phyloP scores from a whole-genome alignment of 2,888 invertebrate species.

The Ephialtes manifestator region DNA sequence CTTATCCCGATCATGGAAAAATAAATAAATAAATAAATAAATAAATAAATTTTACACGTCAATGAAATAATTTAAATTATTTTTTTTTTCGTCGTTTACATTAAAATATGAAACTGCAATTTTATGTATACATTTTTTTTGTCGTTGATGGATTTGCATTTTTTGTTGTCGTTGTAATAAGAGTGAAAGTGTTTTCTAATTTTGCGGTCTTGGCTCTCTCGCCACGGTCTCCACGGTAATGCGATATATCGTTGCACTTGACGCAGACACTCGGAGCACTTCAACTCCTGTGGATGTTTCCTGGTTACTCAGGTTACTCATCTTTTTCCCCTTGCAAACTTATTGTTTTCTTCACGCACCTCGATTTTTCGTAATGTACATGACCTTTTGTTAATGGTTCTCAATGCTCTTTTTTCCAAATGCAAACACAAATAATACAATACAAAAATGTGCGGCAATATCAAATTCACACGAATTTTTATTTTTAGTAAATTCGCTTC shows the following conservation, averaged over 20 bases:
- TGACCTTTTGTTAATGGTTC: not conserved
- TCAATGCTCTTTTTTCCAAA: not conserved
- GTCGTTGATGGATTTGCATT: not conserved
- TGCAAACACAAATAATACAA: not conserved
- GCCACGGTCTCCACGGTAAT: slow-evolving; percentile 23
- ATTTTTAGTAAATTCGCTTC: no score
- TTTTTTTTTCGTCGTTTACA: not conserved
- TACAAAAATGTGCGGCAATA: no score
- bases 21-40: no score
- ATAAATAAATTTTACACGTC: not conserved
- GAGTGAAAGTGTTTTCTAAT: slow-evolving; percentile 7
- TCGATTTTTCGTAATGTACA: not conserved
- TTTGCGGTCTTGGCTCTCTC: slow-evolving; percentile 37
- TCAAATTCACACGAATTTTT: no score
- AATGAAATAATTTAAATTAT: not conserved
- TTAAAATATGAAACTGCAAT: not conserved
- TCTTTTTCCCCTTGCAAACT: no score
- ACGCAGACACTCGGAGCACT: not conserved
- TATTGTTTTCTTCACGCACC: slow-evolving; percentile 4
- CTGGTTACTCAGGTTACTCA: slow-evolving; percentile 64
- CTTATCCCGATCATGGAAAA: no score
- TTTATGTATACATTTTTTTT: not conserved
- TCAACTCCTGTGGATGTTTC: slow-evolving; percentile 34
- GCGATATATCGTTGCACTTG: slow-evolving; percentile 40
- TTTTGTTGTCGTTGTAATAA: not conserved